Evolutionary conservation across 2,113 vertebrate species (phyloP), one percentile per base, ranked within the genome.

Genomic region (Indicator indicator): DNA sequence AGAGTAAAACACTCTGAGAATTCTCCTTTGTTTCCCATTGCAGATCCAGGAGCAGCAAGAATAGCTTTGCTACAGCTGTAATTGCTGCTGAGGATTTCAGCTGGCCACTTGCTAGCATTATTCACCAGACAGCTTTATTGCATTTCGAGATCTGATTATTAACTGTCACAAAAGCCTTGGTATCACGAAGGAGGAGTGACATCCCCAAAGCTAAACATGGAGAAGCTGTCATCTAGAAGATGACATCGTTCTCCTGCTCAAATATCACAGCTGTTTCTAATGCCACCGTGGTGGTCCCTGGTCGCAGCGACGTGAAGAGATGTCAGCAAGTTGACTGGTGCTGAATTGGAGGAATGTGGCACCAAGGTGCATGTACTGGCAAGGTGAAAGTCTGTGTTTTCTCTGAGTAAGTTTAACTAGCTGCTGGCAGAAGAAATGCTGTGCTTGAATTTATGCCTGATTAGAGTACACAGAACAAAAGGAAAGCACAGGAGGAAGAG

Each of bases 111-210:
- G 6, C 36, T 13, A 30, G 5, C 85, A 4, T 67, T 65, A 55
- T 12, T 54, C 90, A 20, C 92, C 50, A 13, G 55, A 69, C 90
- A 91, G 75, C 46, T 93, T 91, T 86, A 95, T 74, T 71, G 83
- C 46, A 10, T 23, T 32, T 58, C 32, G 60, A 86, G 76, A 79
- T 86, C 59, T 56, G 85, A 42, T 40, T 14, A 21, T 14, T 82
- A 86, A 4, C 85, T 91, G 83, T 38, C 95, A 94, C 9, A 0
- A 32, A 78, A 89, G 88, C 68, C 65, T 71, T 6, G 2, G 27
- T 28, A 33, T 36, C 14, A 15, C n/a, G 78, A 12, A 67, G 48
- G 40, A 38, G 68, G 32, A 64, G 56, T 71, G 92, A 88, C 95
- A 78, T 30, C 58, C 88, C 76, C 11, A 33, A 12, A 73, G 72